Percentiles rank a stretch among this genome's conserved stretches.
Conservation (phyloP, 2,797 vertebrate species). For the Todus mexicanus region DNA sequence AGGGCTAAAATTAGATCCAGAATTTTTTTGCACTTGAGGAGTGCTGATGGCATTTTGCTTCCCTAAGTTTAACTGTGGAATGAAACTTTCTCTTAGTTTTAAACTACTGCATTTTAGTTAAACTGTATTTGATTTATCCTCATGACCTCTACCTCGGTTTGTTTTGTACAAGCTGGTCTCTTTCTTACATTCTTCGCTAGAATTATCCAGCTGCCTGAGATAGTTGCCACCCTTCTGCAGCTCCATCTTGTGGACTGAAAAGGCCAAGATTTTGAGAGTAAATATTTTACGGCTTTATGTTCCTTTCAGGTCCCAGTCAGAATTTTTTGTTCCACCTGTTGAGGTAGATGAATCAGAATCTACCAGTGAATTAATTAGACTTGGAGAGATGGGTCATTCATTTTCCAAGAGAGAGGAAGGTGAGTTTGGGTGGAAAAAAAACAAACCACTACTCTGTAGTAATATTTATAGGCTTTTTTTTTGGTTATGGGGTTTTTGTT, state of each 20-base stretch:
- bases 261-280: background rate
- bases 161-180: background rate
- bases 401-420: conserved; percentile 82
- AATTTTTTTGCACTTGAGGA: background rate
- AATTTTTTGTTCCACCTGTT: conserved; percentile 72
- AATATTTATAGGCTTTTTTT: background rate
- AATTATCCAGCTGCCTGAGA: background rate
- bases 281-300: background rate
- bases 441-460: background rate
- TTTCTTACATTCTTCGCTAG: rapidly evolving
- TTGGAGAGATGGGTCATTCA: conserved; percentile 85
- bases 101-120: background rate
- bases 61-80: background rate
- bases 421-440: conserved; percentile 59
- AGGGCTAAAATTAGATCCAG: background rate
- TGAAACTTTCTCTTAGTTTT: background rate
- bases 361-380: conserved; percentile 82
- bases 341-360: conserved; percentile 80
- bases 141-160: background rate
- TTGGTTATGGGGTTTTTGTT: no score
- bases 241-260: conserved; percentile 29
- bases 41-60: background rate
- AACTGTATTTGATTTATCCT: background rate
- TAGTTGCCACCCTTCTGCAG: background rate
- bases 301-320: conserved; percentile 63